Evolutionary conservation across 2,113 vertebrate genomes (phyloP).

Genomic region (Uropsilus gracilis): DNA sequence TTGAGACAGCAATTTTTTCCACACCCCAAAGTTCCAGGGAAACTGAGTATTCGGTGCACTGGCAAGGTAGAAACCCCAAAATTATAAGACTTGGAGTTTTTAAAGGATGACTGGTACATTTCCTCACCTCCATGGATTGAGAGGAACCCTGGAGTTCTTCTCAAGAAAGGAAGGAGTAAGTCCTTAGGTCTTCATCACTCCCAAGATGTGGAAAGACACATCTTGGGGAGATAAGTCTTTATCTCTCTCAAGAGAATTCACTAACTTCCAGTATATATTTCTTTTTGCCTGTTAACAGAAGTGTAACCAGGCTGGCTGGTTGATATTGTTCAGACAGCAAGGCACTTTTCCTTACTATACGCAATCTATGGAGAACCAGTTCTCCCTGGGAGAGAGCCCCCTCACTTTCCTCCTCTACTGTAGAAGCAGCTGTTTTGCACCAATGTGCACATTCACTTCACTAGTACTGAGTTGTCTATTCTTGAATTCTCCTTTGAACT

Average conservation of each 20-base stretch:
- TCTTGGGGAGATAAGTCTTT: neutral
- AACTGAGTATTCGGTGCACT: neutral
- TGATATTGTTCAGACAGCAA: neutral
- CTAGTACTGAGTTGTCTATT: neutral
- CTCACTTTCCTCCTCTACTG: accelerated
- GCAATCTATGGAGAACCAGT: neutral
- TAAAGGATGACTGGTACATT: neutral
- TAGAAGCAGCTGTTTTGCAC: neutral
- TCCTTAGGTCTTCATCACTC: neutral
- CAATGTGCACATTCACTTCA: neutral
- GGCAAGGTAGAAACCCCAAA: neutral
- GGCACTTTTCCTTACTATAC: neutral
- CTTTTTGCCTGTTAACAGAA: neutral
- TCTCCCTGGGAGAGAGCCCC: neutral
- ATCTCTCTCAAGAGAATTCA: neutral
- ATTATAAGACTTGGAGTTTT: neutral
- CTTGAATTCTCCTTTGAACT: neutral
- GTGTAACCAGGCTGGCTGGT: neutral
- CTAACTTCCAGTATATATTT: neutral
- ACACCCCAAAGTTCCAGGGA: neutral
- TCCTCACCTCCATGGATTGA: neutral
- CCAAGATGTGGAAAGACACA: neutral
- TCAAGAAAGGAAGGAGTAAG: neutral
- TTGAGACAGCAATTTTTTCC: no score
- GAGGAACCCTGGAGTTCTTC: neutral